Conservation (phyloP, 2,888 invertebrate species). For the Melinaea menophilus region DNA sequence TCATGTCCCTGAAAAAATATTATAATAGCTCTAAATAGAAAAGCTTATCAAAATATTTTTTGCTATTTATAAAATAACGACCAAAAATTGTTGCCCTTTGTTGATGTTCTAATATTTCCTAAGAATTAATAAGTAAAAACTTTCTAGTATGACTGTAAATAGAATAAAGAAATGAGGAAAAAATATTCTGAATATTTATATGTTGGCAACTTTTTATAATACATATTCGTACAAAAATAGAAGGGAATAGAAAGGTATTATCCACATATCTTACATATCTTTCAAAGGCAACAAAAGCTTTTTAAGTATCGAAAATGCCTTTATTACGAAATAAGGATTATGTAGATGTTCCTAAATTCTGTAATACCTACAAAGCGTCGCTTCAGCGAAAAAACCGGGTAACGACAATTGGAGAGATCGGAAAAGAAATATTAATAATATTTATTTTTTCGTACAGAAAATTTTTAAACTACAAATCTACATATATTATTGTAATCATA, state of each 20-base stretch:
- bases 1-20: too few relatives aligned
- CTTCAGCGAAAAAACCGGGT: constrained; percentile 34
- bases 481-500: too few relatives aligned
- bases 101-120: too few relatives aligned
- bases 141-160: too few relatives aligned
- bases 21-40: too few relatives aligned
- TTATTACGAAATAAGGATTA: constrained; percentile 22
- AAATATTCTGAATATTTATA: too few relatives aligned
- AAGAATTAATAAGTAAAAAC: too few relatives aligned
- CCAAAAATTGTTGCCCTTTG: too few relatives aligned
- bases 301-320: constrained; percentile 14
- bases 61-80: too few relatives aligned
- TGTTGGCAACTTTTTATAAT: too few relatives aligned
- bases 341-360: constrained; percentile 16
- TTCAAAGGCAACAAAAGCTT: constrained; percentile 4
- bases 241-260: constrained; percentile 1
- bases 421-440: constrained; percentile 25
- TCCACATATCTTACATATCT: background rate
- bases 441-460: constrained; percentile 5
- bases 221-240: background rate
- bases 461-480: background rate
- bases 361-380: constrained; percentile 20
- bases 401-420: constrained; percentile 37
- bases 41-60: too few relatives aligned
- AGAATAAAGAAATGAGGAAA: too few relatives aligned